A percentile compares a stretch with the other conserved stretches of the same genome.
Conservation (phyloP, 2,797 vertebrate genomes). For the Micromesistius poutassou region DNA sequence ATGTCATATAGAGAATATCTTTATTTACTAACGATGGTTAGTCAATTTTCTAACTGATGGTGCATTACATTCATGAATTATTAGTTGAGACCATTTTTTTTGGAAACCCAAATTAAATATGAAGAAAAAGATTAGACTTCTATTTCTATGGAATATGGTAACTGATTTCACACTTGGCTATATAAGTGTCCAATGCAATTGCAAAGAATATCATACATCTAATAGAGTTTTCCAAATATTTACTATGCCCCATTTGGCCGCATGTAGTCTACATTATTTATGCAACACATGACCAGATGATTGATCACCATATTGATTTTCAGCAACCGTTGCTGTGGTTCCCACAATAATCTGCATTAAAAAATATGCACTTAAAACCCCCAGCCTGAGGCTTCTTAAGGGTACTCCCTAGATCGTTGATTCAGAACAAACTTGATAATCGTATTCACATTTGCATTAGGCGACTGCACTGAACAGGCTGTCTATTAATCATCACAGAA, state of each 20-base stretch:
- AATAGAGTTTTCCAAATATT: conserved; percentile 1
- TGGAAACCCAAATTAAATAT: neutral
- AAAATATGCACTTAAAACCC: neutral
- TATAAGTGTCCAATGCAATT: neutral
- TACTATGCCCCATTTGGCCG: neutral
- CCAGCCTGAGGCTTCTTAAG: neutral
- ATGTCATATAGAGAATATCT: neutral
- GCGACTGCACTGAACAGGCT: conserved; percentile 17
- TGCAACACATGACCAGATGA: neutral
- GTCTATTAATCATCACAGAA: conserved; percentile 44
- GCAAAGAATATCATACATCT: neutral
- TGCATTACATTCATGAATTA: neutral
- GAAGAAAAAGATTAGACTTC: neutral
- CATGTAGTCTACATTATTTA: neutral
- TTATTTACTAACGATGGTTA: neutral
- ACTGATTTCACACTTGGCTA: neutral
- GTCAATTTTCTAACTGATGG: neutral
- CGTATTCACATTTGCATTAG: neutral
- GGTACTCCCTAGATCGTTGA: neutral
- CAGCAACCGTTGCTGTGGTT: neutral
- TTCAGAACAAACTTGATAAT: neutral
- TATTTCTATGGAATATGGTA: neutral
- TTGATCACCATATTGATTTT: neutral
- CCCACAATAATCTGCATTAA: neutral
- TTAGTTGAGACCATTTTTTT: neutral